Percentiles rank a stretch among this genome's conserved stretches.
Evolutionary conservation across 2,888 invertebrate genomes (phyloP).

Genomic region (Eupithecia subumbrata): DNA sequence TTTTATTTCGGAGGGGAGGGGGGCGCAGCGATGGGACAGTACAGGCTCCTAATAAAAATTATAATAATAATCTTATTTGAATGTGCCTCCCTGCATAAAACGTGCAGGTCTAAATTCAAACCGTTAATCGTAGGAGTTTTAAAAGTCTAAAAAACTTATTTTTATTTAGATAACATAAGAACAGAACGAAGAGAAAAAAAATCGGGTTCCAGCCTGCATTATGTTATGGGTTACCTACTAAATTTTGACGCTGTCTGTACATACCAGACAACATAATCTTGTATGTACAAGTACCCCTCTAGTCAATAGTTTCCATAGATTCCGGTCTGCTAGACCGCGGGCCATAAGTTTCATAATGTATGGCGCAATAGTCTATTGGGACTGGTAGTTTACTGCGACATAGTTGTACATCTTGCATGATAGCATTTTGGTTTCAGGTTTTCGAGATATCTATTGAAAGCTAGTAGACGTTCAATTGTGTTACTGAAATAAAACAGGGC

Average conservation of each 20-base stretch:
- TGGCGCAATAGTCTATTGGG: constrained; percentile 51
- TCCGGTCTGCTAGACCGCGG: constrained; percentile 53
- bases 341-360: constrained; percentile 64
- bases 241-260: background rate
- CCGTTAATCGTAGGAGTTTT: no score
- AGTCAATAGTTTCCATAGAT: constrained; percentile 63
- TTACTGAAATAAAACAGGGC: no score
- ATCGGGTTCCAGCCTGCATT: no score
- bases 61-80: background rate
- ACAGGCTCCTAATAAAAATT: background rate
- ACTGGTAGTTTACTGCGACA: constrained; percentile 39
- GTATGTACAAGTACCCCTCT: constrained; percentile 27
- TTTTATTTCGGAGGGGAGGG: background rate
- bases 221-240: no score
- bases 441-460: background rate
- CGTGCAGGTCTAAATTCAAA: no score
- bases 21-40: background rate
- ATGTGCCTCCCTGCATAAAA: no score
- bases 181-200: no score
- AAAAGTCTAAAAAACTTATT: no score
- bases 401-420: constrained; percentile 32
- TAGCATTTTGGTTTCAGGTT: constrained; percentile 32
- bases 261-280: constrained; percentile 33
- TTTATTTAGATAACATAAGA: no score
- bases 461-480: no score